Base-by-base conservation (phyloP, 2,888 invertebrate species). In the Copidosoma aretas region DNA sequence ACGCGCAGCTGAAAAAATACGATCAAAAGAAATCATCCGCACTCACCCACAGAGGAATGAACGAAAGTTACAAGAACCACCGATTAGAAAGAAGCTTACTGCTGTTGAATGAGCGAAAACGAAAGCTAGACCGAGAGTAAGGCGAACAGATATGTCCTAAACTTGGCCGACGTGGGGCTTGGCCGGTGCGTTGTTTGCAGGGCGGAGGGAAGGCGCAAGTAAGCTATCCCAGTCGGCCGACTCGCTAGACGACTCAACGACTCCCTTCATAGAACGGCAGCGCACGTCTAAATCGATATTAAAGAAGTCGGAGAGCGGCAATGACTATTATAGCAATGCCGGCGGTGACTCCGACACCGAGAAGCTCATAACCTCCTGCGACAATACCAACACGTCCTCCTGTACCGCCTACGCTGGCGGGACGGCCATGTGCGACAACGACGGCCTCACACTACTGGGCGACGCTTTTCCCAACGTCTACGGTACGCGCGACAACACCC, bases 211-310 rank as follows among this genome's bases (percentile, higher is more conserved):
- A 78, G 87, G 87, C 79, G 89, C 88, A 76, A 88, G 87, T 79
- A 90, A 89, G 82, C 88, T 90, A 75, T 90, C 90, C 73, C 84
- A 90, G 73, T 91, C 91, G 58, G 88, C 88, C 75, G 91, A 91
- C 80, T 91, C 91, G 71, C 89, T 91, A 77, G 90, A 91, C 84
- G 87, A 87, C 78, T 86, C 86, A 68, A 84, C 85, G 43, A 87
- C 89, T 76, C 89, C 90, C 53, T 89, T 89, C 79, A 84, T 89
- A 77, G 91, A 90, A 76, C 86, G 87, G 70, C 89, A 90, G 76
- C 85, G 90, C 46, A 86, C 90, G 75, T 91, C 91, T 68, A 92
- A 91, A 82, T 92, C 92, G 73, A 92, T 93, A 79, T 84, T 92
- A 75, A 92, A 92, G 85, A 92, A 91, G 83, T 90, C 91, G 60